phyloP scores from a whole-genome alignment of 2,797 vertebrate species.

The Acanthiza pusilla region DNA sequence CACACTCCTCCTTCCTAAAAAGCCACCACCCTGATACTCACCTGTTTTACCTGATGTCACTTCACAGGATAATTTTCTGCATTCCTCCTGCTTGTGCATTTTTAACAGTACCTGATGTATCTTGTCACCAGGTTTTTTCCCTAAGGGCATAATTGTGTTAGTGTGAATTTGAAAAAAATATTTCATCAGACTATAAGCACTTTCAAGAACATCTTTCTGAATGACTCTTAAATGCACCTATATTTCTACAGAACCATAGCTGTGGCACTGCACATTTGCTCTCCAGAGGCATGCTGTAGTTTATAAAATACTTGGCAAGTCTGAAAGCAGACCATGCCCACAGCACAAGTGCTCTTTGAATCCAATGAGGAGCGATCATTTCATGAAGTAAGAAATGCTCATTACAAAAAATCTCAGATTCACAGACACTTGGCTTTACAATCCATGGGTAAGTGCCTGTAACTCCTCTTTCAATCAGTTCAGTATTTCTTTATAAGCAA shows the following conservation, averaged over 20 bases:
- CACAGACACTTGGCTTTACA: background rate
- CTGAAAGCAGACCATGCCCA: background rate
- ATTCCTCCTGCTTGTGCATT: background rate
- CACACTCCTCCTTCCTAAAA: background rate
- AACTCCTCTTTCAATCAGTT: background rate
- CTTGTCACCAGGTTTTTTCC: background rate
- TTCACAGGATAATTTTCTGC: background rate
- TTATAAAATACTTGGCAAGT: background rate
- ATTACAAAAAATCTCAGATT: background rate
- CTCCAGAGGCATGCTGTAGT: background rate
- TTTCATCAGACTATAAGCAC: fast-evolving
- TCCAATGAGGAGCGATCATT: fast-evolving
- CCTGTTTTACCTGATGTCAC: background rate
- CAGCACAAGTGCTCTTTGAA: background rate
- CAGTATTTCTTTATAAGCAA: background rate
- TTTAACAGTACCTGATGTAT: background rate
- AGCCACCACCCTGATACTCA: too few relatives aligned
- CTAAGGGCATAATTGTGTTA: background rate
- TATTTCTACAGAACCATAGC: background rate
- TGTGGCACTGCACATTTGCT: background rate
- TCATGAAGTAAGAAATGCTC: background rate
- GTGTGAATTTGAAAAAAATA: background rate
- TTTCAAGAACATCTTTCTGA: background rate
- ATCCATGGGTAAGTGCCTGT: background rate
- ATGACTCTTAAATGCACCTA: fast-evolving